Evolutionary conservation across 2,888 invertebrate species (phyloP), one percentile per base, ranked within the genome.

Genomic region (Oligia fasciuncula): DNA sequence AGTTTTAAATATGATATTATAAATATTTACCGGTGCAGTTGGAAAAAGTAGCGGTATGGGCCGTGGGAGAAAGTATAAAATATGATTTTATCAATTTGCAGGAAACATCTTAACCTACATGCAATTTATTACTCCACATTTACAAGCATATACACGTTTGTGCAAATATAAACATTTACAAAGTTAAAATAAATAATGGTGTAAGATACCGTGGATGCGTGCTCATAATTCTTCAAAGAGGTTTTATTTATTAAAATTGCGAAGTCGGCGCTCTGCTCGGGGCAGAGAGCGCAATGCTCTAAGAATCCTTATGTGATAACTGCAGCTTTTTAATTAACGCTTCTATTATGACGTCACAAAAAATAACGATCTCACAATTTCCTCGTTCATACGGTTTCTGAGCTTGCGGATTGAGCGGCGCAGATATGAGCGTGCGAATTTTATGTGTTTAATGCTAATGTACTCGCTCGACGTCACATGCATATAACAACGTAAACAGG

Each of bases 321-420:
- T 93, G 92, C 91, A 93, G 94, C 92, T 94, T 95, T 94, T 95
- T 95, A 94, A 95, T 95, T 95, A 95, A 94, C 88, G 88, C 90
- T 90, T 90, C 91, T 93, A 92, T 93, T 91, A 93, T 91, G 88
- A 91, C 88, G 88, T 91, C 88, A 91, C 92, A 94, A 94, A 88
- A 93, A 92, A 90, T 88, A 92, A 92, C 88, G 90, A 90, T 87
- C 88, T 89, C 89, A 88, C 91, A 89, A 73, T 82, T 91, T 92
- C 93, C 91, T 91, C 89, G 85, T 86, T 91, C 88, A 88, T 93
- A 93, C 80, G 91, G 93, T 90, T 94, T 93, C 92, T 86, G 84
- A 87, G 89, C 80, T 87, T 79, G 76, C 63, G 73, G 86, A 80
- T 85, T 70, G 84, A 80, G 81, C 81, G 73, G 73, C 77, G 76